Percentiles rank a stretch among this genome's conserved stretches.
Conservation (phyloP, 2,797 vertebrate genomes). For the Eulemur mongoz region DNA sequence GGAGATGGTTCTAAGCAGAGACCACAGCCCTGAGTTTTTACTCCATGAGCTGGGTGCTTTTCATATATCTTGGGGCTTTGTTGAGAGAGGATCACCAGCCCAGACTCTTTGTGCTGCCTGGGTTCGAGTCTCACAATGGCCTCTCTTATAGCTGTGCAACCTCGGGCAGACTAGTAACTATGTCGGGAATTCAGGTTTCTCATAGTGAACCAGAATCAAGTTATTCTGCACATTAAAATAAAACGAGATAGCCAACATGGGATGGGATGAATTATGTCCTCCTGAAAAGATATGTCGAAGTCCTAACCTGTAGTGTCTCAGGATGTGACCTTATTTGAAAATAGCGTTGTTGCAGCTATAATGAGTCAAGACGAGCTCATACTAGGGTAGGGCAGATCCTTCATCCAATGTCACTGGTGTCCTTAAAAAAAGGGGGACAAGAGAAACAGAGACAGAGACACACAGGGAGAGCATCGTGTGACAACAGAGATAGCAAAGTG, state of each 20-base stretch:
- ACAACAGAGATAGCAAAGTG: neutral
- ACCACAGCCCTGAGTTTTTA: neutral
- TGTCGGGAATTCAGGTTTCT: neutral
- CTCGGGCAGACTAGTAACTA: neutral
- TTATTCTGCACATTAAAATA: neutral
- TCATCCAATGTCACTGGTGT: neutral
- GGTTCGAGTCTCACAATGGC: neutral
- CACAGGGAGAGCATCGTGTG: neutral
- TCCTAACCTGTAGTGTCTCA: neutral
- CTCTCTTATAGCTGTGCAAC: no score
- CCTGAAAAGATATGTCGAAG: neutral
- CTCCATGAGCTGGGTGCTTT: fast-evolving
- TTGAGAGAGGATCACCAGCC: neutral
- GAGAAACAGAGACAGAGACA: neutral
- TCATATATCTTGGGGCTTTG: neutral
- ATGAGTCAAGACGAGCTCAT: neutral
- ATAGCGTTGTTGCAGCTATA: neutral
- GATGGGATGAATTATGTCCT: neutral
- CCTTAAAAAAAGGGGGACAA: neutral
- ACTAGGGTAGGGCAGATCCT: neutral
- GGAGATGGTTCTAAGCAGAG: neutral
- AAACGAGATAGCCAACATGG: neutral
- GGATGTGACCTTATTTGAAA: neutral
- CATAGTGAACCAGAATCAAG: neutral
- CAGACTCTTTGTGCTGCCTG: no score